Evolutionary conservation across 2,113 vertebrate species (phyloP), one percentile per base, ranked within the genome.

Genomic region (Stigmatopora nigra): DNA sequence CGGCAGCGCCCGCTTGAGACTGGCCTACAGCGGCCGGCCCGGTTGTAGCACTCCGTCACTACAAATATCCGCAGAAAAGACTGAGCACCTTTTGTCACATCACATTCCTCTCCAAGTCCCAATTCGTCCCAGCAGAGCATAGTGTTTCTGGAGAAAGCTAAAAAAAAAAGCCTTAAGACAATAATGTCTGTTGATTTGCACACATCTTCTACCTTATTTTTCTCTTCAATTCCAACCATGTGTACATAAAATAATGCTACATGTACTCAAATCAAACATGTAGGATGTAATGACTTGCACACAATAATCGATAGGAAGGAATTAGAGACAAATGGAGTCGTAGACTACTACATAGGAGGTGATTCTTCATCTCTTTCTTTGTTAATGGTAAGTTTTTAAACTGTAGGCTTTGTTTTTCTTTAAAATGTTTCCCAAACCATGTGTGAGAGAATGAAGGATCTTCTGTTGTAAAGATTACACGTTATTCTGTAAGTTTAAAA

Each of bases 391-490:
- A 68, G 71, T 71, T 81, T 66, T 69, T 53, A n/a, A n/a, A n/a
- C n/a, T 31, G 25, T 9, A 9, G 8, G 51, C 4, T 53, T 53
- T 56, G 53, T n/a, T n/a, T n/a, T n/a, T n/a, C n/a, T 56, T 56
- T 56, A 22, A 15, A 56, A 56, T 31, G 53, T 2, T 5, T 20
- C 53, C 22, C 46, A 20, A 31, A 25, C 7, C 13, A 3, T 56
- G 22, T 31, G 10, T 11, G 41, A 16, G 22, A 73, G 81, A 84
- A 87, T 77, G 77, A 90, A 89, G 88, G 85, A 84, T 85, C 44
- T 89, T 89, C 84, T 82, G 84, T 81, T 91, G 89, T 91, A 91
- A 83, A 90, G 87, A 87, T 78, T 82, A 65, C 83, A 79, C 70
- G 73, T 80, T 82, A 83, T 81, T 77, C 69, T 38, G 77, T 79